Evolutionary conservation across 2,888 invertebrate species (phyloP).

Genomic region (Polydesmus complanatus): DNA sequence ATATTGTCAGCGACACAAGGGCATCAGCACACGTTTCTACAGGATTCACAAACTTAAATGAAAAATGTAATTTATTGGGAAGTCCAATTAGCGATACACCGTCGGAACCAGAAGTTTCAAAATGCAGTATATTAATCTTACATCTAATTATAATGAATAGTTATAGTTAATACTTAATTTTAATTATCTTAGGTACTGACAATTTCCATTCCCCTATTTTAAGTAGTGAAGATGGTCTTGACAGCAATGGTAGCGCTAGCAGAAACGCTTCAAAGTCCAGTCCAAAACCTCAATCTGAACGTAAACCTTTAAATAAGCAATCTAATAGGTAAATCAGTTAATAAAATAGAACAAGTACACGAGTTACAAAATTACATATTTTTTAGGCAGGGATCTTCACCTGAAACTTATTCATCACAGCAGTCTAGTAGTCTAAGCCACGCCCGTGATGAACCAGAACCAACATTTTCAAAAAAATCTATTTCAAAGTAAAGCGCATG

Average conservation of each 20-base stretch:
- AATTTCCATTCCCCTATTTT: neutral
- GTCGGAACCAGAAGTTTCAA: neutral
- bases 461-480: too few relatives aligned
- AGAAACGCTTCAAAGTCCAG: too few relatives aligned
- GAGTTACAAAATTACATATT: too few relatives aligned
- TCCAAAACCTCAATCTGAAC: too few relatives aligned
- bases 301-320: neutral
- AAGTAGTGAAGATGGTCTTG: neutral
- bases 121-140: neutral
- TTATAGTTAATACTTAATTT: neutral
- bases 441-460: too few relatives aligned
- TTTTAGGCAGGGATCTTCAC: too few relatives aligned
- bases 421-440: too few relatives aligned
- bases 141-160: neutral
- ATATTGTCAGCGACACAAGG: neutral
- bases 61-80: neutral
- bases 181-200: neutral
- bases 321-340: too few relatives aligned
- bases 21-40: too few relatives aligned
- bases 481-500: too few relatives aligned
- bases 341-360: too few relatives aligned
- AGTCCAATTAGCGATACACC: constrained; percentile 10
- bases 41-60: neutral
- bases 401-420: too few relatives aligned
- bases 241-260: neutral